Conservation (phyloP, 2,113 vertebrate species). For the Malurus cyaneus region DNA sequence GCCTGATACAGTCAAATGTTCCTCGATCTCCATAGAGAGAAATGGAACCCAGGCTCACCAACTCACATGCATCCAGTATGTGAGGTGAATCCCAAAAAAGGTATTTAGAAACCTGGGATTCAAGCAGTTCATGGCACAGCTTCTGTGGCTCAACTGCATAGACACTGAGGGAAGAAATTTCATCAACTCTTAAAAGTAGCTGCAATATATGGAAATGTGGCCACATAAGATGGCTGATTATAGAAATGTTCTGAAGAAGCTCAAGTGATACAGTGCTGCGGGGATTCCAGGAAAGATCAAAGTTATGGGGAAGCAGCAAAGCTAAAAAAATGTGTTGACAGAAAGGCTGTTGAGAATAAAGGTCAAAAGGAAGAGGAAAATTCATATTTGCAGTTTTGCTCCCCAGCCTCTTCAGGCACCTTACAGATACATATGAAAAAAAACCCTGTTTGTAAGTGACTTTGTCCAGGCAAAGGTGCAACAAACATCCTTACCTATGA, state of each 20-base stretch:
- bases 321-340: not conserved
- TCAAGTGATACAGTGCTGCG: not conserved
- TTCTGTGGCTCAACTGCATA: not conserved
- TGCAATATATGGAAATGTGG: not conserved
- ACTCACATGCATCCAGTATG: rapidly evolving
- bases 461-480: not conserved
- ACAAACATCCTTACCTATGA: constrained; percentile 82
- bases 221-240: not conserved
- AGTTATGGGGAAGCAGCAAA: not conserved
- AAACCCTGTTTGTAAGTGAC: not conserved
- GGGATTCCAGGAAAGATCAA: not conserved
- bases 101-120: not conserved
- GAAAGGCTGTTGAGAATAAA: not conserved
- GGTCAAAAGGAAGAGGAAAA: not conserved
- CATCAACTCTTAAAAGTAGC: not conserved
- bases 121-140: not conserved
- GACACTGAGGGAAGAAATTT: not conserved
- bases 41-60: not conserved
- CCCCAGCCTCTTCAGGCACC: not conserved
- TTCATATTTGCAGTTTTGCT: not conserved
- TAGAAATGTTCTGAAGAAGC: not conserved
- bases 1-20: not conserved
- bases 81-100: not conserved
- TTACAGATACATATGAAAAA: not conserved
- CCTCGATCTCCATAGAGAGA: not conserved